Base-by-base conservation (phyloP, 2,888 invertebrate species). In the Lasius fuliginosus region DNA sequence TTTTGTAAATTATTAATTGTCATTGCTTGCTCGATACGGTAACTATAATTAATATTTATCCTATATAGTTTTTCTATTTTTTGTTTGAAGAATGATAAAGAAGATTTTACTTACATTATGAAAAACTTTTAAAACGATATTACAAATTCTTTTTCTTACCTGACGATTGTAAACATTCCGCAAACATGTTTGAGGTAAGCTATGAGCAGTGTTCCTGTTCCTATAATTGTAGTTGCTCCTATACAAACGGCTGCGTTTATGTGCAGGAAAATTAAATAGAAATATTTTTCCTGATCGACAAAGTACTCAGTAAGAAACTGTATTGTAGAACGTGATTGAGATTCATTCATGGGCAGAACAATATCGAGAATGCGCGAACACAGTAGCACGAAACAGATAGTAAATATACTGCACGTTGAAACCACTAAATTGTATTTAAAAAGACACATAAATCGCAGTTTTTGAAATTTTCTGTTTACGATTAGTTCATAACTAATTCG, bases 91-190 rank as follows among this genome's bases (percentile, higher is more conserved):
- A 23, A 56, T n/a, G 8, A 15, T 46, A 1, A 18, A 27, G 8
- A 68, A 23, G 1, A 27, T 40, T 42, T 62, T 46, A 30, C 27
- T 73, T 40, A 9, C 1, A 33, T 27, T 42, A 46, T 15, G 46
- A 46, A 46, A 46, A 46, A 46, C 1, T 15, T 46, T 15, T 46
- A 1, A 5, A 5, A 46, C 1, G 5, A 3, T 5, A 46, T 46
- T 46, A 46, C 15, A 46, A 46, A 62, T 74, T 62, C 2, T 18
- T 60, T 40, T 40, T 30, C 15, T 42, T 30, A 74, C 60, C 30
- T 74, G 27, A 30, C 60, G n/a, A 74, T 62, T 42, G 8, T 62
- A 27, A 74, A 74, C n/a, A 74, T 74, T 33, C 40, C 58, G 5
- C 58, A 60, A 9, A 12, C 8, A 40, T 74, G 42, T 42, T 42